These are phyloP conservation scores for Hippocampus comes DNA, from an alignment of 2,113 vertebrate genomes.

Conservation along the genomic window DNA sequence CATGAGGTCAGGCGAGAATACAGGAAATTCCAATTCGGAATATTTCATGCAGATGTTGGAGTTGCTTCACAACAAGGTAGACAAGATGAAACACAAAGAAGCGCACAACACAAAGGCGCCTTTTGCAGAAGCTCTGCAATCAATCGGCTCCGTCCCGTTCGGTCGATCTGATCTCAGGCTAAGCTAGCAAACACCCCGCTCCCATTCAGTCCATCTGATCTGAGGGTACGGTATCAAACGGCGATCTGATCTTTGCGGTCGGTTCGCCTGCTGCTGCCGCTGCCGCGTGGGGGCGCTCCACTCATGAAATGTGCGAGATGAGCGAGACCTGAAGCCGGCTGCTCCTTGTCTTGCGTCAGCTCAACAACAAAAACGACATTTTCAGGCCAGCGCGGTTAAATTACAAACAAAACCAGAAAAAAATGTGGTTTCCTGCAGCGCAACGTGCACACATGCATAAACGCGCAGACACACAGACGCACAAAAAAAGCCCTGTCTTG, in stretches of 20 bases:
- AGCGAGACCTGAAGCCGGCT: background rate
- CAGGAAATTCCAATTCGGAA: background rate
- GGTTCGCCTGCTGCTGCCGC: too few species aligned
- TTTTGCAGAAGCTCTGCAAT: background rate
- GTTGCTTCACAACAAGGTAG: background rate
- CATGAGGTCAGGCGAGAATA: background rate
- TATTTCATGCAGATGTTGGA: background rate
- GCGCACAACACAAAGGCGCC: background rate
- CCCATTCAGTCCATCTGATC: background rate
- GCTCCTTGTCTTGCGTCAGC: background rate
- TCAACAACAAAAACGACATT: background rate
- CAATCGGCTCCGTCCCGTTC: background rate
- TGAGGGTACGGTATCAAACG: background rate
- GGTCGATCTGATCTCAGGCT: background rate
- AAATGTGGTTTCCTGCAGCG: background rate
- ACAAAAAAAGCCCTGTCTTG: background rate
- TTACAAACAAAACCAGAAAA: constrained; percentile 1
- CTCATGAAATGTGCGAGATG: background rate
- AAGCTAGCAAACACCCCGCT: background rate
- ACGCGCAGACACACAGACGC: background rate
- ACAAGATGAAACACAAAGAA: background rate
- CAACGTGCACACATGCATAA: background rate
- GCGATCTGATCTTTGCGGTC: background rate
- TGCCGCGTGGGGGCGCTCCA: background rate
- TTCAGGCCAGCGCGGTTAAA: background rate